Conservation (phyloP, 2,888 invertebrate species). For the Gibbula magus region DNA sequence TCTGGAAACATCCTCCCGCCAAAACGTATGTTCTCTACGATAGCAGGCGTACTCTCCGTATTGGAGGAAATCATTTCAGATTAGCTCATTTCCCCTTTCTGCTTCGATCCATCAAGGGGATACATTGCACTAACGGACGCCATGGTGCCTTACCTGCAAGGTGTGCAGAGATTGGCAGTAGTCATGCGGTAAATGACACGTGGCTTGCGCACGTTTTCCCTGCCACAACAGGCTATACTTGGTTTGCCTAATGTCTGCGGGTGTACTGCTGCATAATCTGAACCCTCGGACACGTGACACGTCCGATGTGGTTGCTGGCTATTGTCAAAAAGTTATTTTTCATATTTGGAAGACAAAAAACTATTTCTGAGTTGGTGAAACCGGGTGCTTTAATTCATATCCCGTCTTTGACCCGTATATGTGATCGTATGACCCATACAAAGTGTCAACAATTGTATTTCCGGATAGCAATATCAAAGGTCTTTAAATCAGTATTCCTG, state of each 20-base stretch:
- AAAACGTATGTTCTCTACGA: not conserved
- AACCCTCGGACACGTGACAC: not conserved
- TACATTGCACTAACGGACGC: not conserved
- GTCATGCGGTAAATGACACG: slow-evolving; percentile 17
- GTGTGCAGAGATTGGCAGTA: not conserved
- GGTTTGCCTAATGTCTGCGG: not conserved
- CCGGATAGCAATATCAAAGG: too few relatives aligned
- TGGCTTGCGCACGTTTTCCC: not conserved
- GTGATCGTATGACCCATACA: too few relatives aligned
- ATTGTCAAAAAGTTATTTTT: too few relatives aligned
- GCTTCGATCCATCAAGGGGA: not conserved
- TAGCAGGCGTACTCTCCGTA: not conserved
- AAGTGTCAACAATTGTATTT: too few relatives aligned
- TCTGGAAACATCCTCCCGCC: not conserved
- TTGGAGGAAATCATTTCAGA: slow-evolving; percentile 2
- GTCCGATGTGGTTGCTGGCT: not conserved
- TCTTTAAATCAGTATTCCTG: too few relatives aligned
- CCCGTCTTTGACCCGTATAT: too few relatives aligned
- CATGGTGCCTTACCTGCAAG: not conserved
- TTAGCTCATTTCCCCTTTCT: slow-evolving; percentile 2
- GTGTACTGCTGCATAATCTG: slow-evolving; percentile 8
- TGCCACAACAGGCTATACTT: not conserved
- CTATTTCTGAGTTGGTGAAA: too few relatives aligned
- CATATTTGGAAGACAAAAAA: too few relatives aligned
- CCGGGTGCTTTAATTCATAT: too few relatives aligned